Evolutionary conservation across 2,113 vertebrate genomes (phyloP).

Genomic region (Gasterosteus aculeatus): DNA sequence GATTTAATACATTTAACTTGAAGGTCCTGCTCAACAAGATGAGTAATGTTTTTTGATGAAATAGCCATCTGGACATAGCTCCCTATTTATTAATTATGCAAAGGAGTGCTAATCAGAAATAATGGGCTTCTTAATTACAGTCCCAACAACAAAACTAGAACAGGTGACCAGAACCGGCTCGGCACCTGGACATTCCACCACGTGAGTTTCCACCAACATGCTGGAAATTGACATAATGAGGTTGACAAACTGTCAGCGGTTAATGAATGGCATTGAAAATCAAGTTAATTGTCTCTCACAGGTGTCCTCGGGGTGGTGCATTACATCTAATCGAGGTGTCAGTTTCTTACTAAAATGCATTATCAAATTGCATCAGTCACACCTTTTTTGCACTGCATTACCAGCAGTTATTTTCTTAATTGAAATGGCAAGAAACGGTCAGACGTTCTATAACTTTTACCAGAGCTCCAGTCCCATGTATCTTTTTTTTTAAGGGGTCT

Average conservation of each 20-base stretch:
- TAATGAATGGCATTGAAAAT: slow-evolving; percentile 65
- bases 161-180: slow-evolving; percentile 63
- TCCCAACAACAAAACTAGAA: slow-evolving; percentile 56
- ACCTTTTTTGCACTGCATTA: slow-evolving; percentile 3
- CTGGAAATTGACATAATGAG: slow-evolving; percentile 69
- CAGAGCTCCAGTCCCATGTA: background rate
- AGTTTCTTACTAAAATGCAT: slow-evolving; percentile 30
- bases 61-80: slow-evolving; percentile 68
- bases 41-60: slow-evolving; percentile 63
- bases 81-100: slow-evolving; percentile 70
- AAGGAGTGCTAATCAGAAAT: slow-evolving; percentile 69
- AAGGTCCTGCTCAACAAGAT: slow-evolving; percentile 61
- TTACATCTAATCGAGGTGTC: slow-evolving; percentile 44
- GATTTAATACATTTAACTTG: slow-evolving; percentile 35
- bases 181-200: slow-evolving; percentile 58
- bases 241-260: slow-evolving; percentile 71
- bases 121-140: slow-evolving; percentile 71
- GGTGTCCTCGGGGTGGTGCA: slow-evolving; percentile 38
- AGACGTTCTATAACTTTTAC: background rate
- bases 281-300: slow-evolving; percentile 62
- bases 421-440: background rate
- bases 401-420: background rate
- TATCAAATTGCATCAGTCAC: slow-evolving; percentile 8
- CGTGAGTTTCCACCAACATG: slow-evolving; percentile 43
- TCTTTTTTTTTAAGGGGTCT: background rate